phyloP scores from a whole-genome alignment of 1,140 invertebrate genomes.

The Camponotus vicinus region DNA sequence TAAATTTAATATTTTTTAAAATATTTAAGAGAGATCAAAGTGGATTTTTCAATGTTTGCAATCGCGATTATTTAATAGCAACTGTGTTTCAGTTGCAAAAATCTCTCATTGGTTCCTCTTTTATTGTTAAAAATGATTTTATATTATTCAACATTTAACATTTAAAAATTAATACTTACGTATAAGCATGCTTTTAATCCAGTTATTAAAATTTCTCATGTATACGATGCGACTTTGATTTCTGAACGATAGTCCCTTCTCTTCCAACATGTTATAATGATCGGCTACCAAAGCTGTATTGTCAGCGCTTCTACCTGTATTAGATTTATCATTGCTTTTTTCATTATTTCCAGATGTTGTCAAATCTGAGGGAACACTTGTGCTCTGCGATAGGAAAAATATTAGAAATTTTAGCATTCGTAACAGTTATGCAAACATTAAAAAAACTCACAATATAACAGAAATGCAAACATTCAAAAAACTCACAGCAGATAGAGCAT shows the following conservation, averaged over 20 bases:
- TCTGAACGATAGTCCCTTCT: slow-evolving; percentile 92
- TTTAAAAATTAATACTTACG: slow-evolving; percentile 82
- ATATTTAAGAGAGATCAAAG: not conserved
- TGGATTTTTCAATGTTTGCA: not conserved
- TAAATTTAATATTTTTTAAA: not conserved
- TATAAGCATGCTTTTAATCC: slow-evolving; percentile 98
- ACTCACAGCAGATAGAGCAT: slow-evolving; percentile 45
- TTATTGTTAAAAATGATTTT: not conserved
- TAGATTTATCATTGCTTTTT: slow-evolving; percentile 33
- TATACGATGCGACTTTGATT: slow-evolving; percentile 96
- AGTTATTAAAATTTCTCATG: slow-evolving; percentile 99
- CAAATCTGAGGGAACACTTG: slow-evolving; percentile 74
- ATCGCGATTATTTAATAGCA: not conserved
- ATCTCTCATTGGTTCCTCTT: not conserved
- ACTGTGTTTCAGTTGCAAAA: not conserved
- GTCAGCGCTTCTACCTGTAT: slow-evolving; percentile 66
- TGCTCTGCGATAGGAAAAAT: slow-evolving; percentile 67
- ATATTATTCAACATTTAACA: not conserved
- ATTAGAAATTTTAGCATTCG: not conserved
- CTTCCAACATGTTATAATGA: slow-evolving; percentile 94
- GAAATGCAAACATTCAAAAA: not conserved
- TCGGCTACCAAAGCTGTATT: slow-evolving; percentile 90
- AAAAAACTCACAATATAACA: slow-evolving; percentile 4
- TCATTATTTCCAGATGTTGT: slow-evolving; percentile 65
- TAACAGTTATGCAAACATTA: not conserved